Evolutionary conservation across 1,140 invertebrate genomes (phyloP).

Genomic region (Orius laevigatus): DNA sequence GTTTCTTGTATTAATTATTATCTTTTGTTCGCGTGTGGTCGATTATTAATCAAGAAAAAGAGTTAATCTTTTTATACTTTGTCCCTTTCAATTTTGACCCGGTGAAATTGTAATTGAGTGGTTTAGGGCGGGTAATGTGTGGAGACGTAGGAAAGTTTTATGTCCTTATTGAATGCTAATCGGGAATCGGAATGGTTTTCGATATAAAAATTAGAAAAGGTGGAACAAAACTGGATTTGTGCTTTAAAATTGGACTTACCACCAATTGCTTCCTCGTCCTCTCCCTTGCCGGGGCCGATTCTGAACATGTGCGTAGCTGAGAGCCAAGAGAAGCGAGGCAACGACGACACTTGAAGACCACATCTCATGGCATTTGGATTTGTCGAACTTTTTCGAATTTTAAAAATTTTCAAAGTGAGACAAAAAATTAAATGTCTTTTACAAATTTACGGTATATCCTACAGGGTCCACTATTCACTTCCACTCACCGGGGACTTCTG

Average conservation of each 20-base stretch:
- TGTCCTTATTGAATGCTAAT: constrained; percentile 20
- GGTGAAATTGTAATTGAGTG: too few relatives aligned
- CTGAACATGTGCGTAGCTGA: constrained; percentile 13
- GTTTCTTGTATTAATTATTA: constrained; percentile 2
- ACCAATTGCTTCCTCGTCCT: constrained; percentile 27
- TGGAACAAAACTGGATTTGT: not conserved
- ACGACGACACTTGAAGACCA: constrained; percentile 17
- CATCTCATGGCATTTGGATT: constrained; percentile 9
- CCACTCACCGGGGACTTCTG: too few relatives aligned
- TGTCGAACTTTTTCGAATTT: too few relatives aligned
- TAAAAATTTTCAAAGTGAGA: too few relatives aligned
- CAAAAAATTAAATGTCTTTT: too few relatives aligned
- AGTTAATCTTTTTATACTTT: not conserved
- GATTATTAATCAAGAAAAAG: constrained; percentile 6
- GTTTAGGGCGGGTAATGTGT: too few relatives aligned
- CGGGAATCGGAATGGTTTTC: constrained; percentile 1
- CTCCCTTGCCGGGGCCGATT: constrained; percentile 18
- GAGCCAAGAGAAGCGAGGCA: constrained; percentile 16
- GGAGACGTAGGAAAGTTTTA: constrained; percentile 10
- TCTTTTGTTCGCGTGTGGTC: constrained; percentile 11
- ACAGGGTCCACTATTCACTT: too few relatives aligned
- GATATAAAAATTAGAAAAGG: not conserved
- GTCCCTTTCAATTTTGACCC: too few relatives aligned
- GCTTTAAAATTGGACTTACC: constrained; percentile 22
- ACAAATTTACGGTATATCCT: too few relatives aligned